Percentiles rank a stretch among this genome's conserved stretches.
Conservation (phyloP, 1,140 invertebrate species). For the Paraescarpia echinospica region DNA sequence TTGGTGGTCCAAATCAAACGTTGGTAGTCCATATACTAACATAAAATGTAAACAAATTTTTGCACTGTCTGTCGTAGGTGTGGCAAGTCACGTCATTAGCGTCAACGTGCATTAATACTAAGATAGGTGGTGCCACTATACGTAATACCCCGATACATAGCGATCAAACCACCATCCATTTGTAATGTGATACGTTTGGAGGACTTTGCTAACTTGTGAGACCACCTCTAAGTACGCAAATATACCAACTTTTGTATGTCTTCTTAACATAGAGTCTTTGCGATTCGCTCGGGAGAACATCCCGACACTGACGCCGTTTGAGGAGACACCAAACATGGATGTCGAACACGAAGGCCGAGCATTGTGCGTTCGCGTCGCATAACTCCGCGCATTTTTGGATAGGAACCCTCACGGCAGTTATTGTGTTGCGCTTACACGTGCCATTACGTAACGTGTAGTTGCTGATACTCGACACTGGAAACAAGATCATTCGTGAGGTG, state of each 20-base stretch:
- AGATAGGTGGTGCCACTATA: too few relatives aligned
- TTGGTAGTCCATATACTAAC: too few relatives aligned
- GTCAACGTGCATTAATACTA: too few relatives aligned
- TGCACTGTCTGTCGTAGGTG: too few relatives aligned
- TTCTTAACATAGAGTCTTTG: neutral
- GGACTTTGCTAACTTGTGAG: too few relatives aligned
- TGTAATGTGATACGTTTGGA: neutral
- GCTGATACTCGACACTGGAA: neutral
- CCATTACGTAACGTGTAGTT: neutral
- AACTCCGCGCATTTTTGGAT: neutral
- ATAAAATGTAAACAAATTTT: too few relatives aligned
- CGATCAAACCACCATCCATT: too few relatives aligned
- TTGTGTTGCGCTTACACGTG: neutral
- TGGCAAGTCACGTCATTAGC: too few relatives aligned
- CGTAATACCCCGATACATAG: too few relatives aligned
- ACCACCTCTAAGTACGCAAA: too few relatives aligned
- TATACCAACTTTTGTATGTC: neutral
- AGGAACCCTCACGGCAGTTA: neutral
- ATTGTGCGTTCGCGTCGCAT: neutral
- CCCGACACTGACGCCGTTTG: neutral
- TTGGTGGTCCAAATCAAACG: too few relatives aligned
- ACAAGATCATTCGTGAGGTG: too few relatives aligned
- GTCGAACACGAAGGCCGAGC: neutral
- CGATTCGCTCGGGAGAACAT: neutral
- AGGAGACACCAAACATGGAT: neutral